Conservation (phyloP, 2,888 invertebrate species). For the Trichogramma evanescens region DNA sequence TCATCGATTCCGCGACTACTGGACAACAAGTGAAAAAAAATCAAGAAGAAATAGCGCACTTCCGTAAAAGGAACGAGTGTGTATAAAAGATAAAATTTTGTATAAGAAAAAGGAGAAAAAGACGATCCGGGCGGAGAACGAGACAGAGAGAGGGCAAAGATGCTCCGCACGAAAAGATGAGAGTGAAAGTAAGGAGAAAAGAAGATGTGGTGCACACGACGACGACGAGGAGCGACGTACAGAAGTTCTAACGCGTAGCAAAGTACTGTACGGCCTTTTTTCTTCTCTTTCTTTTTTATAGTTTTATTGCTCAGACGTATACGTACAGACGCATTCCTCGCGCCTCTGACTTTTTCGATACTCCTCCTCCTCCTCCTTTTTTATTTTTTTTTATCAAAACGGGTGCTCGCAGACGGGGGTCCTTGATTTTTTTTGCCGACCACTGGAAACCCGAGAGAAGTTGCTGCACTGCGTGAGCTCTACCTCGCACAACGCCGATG, state of each 20-base stretch:
- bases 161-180: slow-evolving; percentile 5
- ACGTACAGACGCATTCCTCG: background rate
- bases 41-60: background rate
- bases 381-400: too few species aligned
- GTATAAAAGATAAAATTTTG: background rate
- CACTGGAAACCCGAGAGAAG: too few species aligned
- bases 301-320: background rate
- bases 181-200: slow-evolving; percentile 17
- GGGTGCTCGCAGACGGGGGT: too few species aligned
- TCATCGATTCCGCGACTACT: background rate
- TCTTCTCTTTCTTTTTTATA: too few species aligned
- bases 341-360: background rate
- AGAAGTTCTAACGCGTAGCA: too few species aligned
- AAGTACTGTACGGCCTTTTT: too few species aligned
- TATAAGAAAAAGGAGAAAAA: background rate
- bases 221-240: background rate
- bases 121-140: background rate
- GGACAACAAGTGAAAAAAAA: background rate
- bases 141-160: background rate
- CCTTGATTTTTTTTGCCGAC: too few species aligned
- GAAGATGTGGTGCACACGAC: background rate
- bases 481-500: too few species aligned
- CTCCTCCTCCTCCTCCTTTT: background rate
- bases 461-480: too few species aligned
- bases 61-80: slow-evolving; percentile 2